These are phyloP conservation scores for Latrodectus elegans DNA, from an alignment of 2,888 invertebrate species.

Conservation along the genomic window DNA sequence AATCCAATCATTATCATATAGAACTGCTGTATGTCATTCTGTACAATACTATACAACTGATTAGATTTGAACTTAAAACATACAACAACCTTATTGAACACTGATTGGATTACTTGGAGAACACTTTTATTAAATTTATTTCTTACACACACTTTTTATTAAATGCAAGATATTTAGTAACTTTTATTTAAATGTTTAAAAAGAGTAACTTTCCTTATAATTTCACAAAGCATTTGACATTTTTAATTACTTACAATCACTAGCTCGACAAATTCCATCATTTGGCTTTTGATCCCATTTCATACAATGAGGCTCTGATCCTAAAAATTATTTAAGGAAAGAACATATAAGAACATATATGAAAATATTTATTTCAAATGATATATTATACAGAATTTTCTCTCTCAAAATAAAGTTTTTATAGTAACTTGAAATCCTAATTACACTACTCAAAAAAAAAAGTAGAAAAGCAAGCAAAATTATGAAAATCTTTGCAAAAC, in stretches of 20 bases:
- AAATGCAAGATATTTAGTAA: too few species aligned
- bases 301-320: slow-evolving; percentile 19
- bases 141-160: too few species aligned
- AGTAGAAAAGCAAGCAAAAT: not conserved
- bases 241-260: slow-evolving; percentile 41
- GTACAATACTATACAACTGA: too few species aligned
- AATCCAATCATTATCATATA: too few species aligned
- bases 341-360: not conserved
- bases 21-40: too few species aligned
- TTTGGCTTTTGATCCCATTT: slow-evolving; percentile 39
- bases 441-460: not conserved
- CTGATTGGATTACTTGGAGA: too few species aligned
- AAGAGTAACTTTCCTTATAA: too few species aligned
- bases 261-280: slow-evolving; percentile 25
- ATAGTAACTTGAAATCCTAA: not conserved
- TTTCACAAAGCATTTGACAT: not conserved
- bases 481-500: not conserved
- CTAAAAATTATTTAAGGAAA: not conserved
- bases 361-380: not conserved
- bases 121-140: too few species aligned
- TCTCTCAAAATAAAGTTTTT: not conserved
- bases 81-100: too few species aligned
- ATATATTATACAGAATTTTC: not conserved
- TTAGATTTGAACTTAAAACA: too few species aligned
- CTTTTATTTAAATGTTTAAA: too few species aligned